Evolutionary conservation across 2,113 vertebrate species (phyloP).

Genomic region (Xyrauchen texanus): DNA sequence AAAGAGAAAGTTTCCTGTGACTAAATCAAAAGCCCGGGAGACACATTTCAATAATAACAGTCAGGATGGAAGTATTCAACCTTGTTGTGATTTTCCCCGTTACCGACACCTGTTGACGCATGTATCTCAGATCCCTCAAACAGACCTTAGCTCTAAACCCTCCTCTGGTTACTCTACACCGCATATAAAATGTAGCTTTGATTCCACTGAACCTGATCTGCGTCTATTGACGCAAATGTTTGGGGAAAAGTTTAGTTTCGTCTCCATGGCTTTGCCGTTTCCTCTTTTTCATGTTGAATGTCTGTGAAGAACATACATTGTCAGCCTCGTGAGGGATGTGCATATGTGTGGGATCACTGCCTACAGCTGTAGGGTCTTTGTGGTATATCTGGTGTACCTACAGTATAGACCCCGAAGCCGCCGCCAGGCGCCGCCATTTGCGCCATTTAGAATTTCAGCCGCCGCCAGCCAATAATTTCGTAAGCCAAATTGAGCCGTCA

Average conservation of each 20-base stretch:
- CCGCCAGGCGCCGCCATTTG: too few relatives aligned
- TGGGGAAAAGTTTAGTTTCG: slow-evolving; percentile 42
- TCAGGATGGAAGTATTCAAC: neutral
- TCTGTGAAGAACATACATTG: slow-evolving; percentile 2
- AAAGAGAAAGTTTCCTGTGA: neutral
- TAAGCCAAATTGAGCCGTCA: too few relatives aligned
- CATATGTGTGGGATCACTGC: neutral
- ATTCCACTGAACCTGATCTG: slow-evolving; percentile 35
- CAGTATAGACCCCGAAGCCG: too few relatives aligned
- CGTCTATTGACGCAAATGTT: slow-evolving; percentile 38
- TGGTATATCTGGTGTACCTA: neutral
- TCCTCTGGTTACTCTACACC: slow-evolving; percentile 31
- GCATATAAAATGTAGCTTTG: slow-evolving; percentile 35
- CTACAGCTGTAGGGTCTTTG: neutral
- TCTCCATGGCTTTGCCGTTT: slow-evolving; percentile 39
- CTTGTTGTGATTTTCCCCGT: slow-evolving; percentile 1
- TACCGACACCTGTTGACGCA: slow-evolving; percentile 16
- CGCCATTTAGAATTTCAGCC: too few relatives aligned
- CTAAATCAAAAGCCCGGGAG: neutral
- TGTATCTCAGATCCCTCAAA: slow-evolving; percentile 37
- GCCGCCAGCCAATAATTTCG: too few relatives aligned
- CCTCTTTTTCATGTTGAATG: slow-evolving; percentile 31
- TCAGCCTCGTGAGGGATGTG: neutral
- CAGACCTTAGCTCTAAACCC: slow-evolving; percentile 37
- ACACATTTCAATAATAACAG: neutral